A percentile compares a stretch with the other conserved stretches of the same genome.
phyloP scores from a whole-genome alignment of 2,888 invertebrate species.

The Chouioia cunea region DNA sequence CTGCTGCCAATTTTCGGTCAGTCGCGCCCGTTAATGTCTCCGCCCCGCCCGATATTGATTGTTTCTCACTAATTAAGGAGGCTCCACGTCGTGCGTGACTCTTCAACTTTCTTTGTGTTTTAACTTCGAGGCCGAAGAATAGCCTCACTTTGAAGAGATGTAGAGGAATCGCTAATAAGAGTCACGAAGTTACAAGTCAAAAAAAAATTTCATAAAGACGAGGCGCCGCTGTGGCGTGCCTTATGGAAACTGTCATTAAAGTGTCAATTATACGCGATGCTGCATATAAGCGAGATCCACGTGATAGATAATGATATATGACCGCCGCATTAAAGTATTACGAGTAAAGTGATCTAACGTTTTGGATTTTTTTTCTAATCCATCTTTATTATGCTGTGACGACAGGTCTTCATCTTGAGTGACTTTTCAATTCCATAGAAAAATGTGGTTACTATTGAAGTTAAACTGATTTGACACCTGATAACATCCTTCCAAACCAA shows the following conservation, averaged over 20 bases:
- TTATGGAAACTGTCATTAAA: constrained; percentile 57
- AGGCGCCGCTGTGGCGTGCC: background rate
- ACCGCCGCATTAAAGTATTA: constrained; percentile 6
- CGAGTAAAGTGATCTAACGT: constrained; percentile 12
- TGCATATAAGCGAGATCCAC: constrained; percentile 5
- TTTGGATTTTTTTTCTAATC: constrained; percentile 2
- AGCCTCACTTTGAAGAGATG: too few relatives aligned
- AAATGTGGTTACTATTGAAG: too few relatives aligned
- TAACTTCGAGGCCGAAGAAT: background rate
- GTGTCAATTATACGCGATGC: constrained; percentile 56
- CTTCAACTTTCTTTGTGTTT: constrained; percentile 22
- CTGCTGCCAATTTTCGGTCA: constrained; percentile 35
- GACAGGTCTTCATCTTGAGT: too few relatives aligned
- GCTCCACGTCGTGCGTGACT: constrained; percentile 29
- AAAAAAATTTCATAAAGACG: too few relatives aligned
- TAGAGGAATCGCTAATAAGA: constrained; percentile 42
- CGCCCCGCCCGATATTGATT: constrained; percentile 34
- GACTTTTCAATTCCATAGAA: too few relatives aligned
- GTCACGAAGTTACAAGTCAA: constrained; percentile 12
- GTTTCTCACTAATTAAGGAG: constrained; percentile 42
- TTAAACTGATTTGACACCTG: too few relatives aligned
- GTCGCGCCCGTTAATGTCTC: constrained; percentile 26
- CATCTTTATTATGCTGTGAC: too few relatives aligned
- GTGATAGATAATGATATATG: constrained; percentile 24
- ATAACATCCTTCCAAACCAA: too few relatives aligned